phyloP scores from a whole-genome alignment of 1,140 invertebrate species.

The Carcinoscorpius rotundicauda region DNA sequence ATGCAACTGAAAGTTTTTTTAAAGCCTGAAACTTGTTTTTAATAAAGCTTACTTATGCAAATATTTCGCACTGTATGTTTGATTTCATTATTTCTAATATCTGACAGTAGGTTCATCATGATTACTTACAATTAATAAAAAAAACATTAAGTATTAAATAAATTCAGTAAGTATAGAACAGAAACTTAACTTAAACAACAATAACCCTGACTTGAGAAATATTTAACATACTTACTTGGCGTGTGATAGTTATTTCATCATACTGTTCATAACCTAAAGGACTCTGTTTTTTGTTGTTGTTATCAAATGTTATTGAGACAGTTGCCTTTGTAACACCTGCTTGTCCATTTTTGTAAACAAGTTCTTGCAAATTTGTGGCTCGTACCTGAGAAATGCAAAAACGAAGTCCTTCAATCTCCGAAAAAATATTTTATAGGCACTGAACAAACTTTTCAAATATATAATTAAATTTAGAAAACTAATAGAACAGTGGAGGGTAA shows the following conservation, averaged over 20 bases:
- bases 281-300: conserved; percentile 63
- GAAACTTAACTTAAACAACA: conserved; percentile 3
- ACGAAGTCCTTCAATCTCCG: neutral
- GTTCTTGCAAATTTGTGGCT: conserved; percentile 75
- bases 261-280: conserved; percentile 87
- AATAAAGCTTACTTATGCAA: no score
- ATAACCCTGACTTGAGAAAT: neutral
- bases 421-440: no score
- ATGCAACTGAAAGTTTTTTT: no score
- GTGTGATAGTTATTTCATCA: conserved; percentile 83
- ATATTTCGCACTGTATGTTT: no score
- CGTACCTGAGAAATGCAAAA: conserved; percentile 52
- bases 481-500: no score
- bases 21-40: no score
- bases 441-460: no score
- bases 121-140: neutral
- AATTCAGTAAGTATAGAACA: conserved; percentile 1
- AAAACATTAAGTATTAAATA: conserved; percentile 2
- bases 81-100: no score
- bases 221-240: conserved; percentile 50
- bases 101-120: no score
- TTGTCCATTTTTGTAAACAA: conserved; percentile 96
- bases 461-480: no score
- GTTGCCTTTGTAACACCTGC: conserved; percentile 91
- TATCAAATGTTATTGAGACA: conserved; percentile 94